Percentiles rank a stretch among this genome's conserved stretches.
Conservation (phyloP, 2,113 vertebrate genomes). For the Pluvialis apricaria region DNA sequence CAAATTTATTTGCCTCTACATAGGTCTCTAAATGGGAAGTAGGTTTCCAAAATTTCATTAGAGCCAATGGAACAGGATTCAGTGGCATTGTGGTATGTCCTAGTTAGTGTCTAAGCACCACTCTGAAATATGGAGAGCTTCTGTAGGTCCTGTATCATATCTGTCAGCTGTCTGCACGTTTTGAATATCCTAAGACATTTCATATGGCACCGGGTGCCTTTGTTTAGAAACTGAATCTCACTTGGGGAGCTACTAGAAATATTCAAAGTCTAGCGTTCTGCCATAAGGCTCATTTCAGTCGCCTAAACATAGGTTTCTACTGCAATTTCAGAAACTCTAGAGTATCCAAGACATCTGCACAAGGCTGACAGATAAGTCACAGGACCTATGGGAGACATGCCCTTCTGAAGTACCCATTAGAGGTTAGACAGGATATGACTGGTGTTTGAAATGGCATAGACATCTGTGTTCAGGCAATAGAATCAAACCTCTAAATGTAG, state of each 20-base stretch:
- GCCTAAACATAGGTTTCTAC: background rate
- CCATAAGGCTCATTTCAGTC: background rate
- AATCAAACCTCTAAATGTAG: background rate
- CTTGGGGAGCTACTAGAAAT: background rate
- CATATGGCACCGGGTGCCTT: background rate
- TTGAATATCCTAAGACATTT: background rate
- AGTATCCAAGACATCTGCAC: conserved; percentile 23
- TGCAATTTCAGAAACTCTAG: background rate
- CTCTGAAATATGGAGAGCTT: background rate
- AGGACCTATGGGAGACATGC: background rate
- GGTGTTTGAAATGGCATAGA: background rate
- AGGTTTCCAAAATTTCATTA: background rate
- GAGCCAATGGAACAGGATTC: background rate
- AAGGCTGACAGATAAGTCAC: background rate
- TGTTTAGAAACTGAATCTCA: background rate
- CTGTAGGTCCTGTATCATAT: background rate
- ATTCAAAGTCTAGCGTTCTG: background rate
- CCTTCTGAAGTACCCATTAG: background rate
- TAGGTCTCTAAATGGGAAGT: background rate
- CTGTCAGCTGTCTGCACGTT: background rate
- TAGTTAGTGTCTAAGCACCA: background rate
- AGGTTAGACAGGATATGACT: background rate
- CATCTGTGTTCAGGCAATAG: conserved; percentile 4
- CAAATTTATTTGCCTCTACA: background rate
- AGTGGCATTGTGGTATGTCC: background rate